Base-by-base conservation (phyloP, 2,797 vertebrate genomes). In the Sylvia borin region DNA sequence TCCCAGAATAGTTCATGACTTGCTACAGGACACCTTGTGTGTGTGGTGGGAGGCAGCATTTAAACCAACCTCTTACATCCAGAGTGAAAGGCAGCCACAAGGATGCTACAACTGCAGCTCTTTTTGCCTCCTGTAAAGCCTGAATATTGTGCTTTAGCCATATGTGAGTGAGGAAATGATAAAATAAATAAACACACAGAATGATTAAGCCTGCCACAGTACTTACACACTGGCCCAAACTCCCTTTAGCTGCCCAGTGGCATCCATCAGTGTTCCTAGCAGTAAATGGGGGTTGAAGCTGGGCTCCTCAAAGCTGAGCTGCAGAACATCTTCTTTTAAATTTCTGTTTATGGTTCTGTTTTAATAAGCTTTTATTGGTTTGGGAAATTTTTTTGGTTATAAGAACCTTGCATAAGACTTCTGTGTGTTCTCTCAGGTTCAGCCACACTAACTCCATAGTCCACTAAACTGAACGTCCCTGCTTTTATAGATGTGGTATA, bases 151-250 rank as follows among this genome's bases (percentile, higher is more conserved):
- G 7, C 1, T 3, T 67, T 83, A 82, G 36, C 34, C 53, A 54
- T 64, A 43, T 29, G 29, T 42, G 54, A 31, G 32, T 47, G 51
- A 81, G 36, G 20, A 79, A 67, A 1, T 50, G 26, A 38, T 50
- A 82, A 92, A 89, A 80, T 54, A 76, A 92, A 55, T 50, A 88
- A 76, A 70, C 11, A 51, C 72, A 71, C 34, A 57, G 66, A 13
- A 40, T 43, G n/a, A 61, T 90, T 62, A 68, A 76, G n/a, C 55
- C 50, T 90, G 48, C 27, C 61, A 40, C 3, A 2, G 31, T 64
- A 68, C 40, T 72, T 57, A 51, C 25, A 77, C 22, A 2, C 8
- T 32, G 61, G 24, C 40, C 8, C 29, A 67, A 66, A 81, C 53
- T 78, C n/a, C 40, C 16, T 62, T 66, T 27, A 86, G 58, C 48